Evolutionary conservation across 37 sponge, comb jelly and placozoan species (phyloP), one percentile per base, ranked within the genome.

Genomic region (Spongilla lacustris): DNA sequence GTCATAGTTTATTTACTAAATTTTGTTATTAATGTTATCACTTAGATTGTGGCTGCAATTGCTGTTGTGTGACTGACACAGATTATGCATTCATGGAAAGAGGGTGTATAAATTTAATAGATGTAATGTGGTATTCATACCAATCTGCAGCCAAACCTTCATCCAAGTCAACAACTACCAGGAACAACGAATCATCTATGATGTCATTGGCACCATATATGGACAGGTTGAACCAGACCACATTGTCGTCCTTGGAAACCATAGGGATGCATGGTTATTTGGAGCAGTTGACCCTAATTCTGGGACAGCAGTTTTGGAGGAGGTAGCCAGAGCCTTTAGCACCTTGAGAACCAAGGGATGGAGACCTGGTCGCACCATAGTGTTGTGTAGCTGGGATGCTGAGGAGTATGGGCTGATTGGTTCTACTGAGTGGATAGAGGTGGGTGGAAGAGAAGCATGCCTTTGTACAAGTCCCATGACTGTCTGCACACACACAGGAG

Each of bases 311-410:
- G 85, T 75, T 31, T 68, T 98, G 70, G 66, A 92, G 80, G 98
- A 93, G 80, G 41, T 93, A 14, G 95, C 79, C 28, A 75, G 87
- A 29, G 80, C 87, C 17, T 66, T 97, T 31, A 58, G 79, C 19
- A 41, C 81, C 17, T 82, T 96, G 38, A 69, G 92, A 38, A 37
- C 25, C 12, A 71, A 75, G 8, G 73, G 46, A 22, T 98, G 98
- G 98, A 85, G 96, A 78, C 98, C 98, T 23, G 90, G 98, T 46
- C 74, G 98, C 9, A 98, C 94, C 2, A 36, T 98, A 17, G 87
- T 95, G 50, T 48, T 98, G 34, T 91, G 92, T 48, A 95, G 96
- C 36, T 98, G 98, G 98, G 98, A 95, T 87, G 94, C 98, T 68
- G 98, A 98, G 80, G 98, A 98, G 75, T 93, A 84, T 89, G 91